Evolutionary conservation across 2,888 invertebrate genomes (phyloP).

Genomic region (Dendrolimus houi): DNA sequence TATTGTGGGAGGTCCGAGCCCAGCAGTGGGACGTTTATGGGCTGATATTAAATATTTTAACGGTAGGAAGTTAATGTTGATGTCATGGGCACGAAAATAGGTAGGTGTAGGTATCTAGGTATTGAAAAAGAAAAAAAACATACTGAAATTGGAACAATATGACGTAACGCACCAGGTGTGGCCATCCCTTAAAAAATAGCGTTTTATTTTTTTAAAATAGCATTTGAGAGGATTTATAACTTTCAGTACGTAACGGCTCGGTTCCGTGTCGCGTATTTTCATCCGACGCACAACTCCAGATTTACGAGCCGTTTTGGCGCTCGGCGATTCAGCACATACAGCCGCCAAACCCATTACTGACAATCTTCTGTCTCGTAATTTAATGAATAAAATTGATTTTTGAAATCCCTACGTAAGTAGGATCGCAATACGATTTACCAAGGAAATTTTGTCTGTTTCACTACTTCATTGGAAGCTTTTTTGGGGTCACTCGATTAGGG

Average conservation of each 20-base stretch:
- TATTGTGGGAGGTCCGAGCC: no score
- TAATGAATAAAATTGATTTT: slow-evolving; percentile 24
- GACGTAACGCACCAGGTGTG: background rate
- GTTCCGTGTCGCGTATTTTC: slow-evolving; percentile 56
- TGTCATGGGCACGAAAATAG: no score
- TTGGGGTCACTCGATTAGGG: no score
- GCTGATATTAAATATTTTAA: no score
- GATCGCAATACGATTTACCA: background rate
- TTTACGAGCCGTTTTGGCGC: slow-evolving; percentile 62
- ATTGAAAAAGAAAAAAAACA: background rate
- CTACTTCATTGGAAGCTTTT: no score
- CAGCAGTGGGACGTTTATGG: no score
- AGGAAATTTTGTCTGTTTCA: no score
- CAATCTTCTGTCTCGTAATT: slow-evolving; percentile 62
- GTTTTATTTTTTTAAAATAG: background rate
- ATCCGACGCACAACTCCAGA: slow-evolving; percentile 54
- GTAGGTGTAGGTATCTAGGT: background rate
- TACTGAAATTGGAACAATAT: background rate
- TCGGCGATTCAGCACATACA: slow-evolving; percentile 66
- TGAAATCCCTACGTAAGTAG: background rate
- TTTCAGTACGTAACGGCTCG: slow-evolving; percentile 10
- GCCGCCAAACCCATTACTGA: slow-evolving; percentile 57
- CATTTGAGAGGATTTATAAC: background rate
- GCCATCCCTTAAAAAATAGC: background rate
- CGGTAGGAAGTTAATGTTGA: no score